Conservation (phyloP, 2,113 vertebrate genomes). For the Mesocricetus auratus region DNA sequence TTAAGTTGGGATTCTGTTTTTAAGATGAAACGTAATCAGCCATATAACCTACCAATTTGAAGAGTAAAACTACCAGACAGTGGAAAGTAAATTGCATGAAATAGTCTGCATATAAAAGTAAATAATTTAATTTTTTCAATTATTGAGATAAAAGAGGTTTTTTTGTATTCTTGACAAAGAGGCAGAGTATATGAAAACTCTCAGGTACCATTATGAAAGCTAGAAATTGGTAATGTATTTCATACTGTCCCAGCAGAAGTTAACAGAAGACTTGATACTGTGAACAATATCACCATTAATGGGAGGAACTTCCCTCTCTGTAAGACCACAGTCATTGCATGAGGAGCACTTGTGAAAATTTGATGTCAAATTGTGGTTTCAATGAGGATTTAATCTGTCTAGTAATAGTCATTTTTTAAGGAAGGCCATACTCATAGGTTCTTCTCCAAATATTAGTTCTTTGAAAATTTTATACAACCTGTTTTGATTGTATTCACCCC, state of each 20-base stretch:
- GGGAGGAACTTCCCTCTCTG: not conserved
- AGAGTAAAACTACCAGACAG: not conserved
- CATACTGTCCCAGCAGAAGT: not conserved
- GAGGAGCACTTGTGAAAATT: not conserved
- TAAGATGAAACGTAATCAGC: not conserved
- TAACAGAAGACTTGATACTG: not conserved
- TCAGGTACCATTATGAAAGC: not conserved
- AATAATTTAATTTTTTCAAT: not conserved
- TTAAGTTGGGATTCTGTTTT: not conserved
- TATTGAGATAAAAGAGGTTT: not conserved
- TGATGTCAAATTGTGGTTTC: not conserved
- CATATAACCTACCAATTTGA: not conserved
- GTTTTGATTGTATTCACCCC: not conserved
- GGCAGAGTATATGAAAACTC: not conserved
- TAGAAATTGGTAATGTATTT: not conserved
- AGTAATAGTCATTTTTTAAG: not conserved
- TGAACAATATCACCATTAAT: not conserved
- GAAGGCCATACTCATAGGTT: not conserved
- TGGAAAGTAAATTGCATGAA: not conserved
- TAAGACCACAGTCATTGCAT: not conserved
- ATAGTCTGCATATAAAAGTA: not conserved
- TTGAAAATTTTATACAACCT: not conserved
- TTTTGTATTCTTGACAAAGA: not conserved
- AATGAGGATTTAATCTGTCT: not conserved
- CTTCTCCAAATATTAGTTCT: not conserved